Base-by-base conservation (phyloP, 37 sponge, comb jelly and placozoan genomes). In the Oopsacas minuta region DNA sequence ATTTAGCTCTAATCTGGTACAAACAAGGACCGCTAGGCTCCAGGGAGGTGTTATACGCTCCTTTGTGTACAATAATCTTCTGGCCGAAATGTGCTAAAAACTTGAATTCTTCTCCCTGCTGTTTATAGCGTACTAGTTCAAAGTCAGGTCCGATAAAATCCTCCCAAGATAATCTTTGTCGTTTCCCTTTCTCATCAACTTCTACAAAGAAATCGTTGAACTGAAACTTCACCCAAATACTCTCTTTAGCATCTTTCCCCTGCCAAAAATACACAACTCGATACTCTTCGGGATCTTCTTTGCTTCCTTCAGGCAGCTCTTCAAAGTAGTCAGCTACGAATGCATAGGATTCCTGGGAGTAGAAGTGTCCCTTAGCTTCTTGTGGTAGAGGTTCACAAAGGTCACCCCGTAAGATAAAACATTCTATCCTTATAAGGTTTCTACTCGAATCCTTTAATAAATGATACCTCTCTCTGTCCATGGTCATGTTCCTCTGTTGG, bases 261-360 rank as follows among this genome's bases (percentile, higher is more conserved):
- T 97, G 94, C 99, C 99, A 97, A 88, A 97, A 97, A 85, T 94
- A 97, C 38, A 97, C 91, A 35, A 90, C 89, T 81, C 93, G 91
- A 23, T 83, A 83, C 23, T 87, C 53, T 42, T 93, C 90, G 34
- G 86, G 87, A 37, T 96, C 94, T 15, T 96, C 85, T n/a, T 52
- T 37, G 51, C 89, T 92, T 42, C 84, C 90, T 39, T 90, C 90
- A 0, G 81, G 37, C 15, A 86, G 84, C 37, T 89, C 53, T 23
- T 85, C 85, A 69, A 92, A 94, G 1, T 87, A 61, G 28, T 61
- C 91, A 49, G 95, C 94, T 23, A 97, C 90, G 82, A 94, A 97
- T 38, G 94, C 92, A 69, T 97, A 97, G 82, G 95, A 93, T 75
- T 93, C 89, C 5, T 87, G 93, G 51, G 87, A 88, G 88, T 94